Evolutionary conservation across 2,797 vertebrate species (phyloP).

Genomic region (Sciurus carolinensis): DNA sequence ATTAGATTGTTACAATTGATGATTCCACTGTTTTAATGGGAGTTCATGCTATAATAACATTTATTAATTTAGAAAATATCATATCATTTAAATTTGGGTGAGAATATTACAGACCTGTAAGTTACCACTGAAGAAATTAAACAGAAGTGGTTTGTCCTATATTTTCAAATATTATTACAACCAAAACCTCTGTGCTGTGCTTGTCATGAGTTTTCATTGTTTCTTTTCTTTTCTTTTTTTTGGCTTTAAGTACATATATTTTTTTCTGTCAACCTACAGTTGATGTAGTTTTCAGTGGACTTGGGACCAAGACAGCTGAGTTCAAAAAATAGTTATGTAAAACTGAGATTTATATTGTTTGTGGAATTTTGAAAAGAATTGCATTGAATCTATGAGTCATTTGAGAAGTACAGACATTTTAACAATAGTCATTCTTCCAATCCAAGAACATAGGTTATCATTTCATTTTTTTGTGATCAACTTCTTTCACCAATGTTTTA

Average conservation of each 20-base stretch:
- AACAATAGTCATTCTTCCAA: neutral
- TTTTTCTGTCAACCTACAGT: constrained; percentile 24
- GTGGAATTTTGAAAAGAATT: neutral
- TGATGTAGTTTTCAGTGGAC: constrained; percentile 55
- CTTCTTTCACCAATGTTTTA: neutral
- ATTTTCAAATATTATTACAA: constrained; percentile 79
- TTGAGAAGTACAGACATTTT: neutral
- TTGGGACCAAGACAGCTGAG: constrained; percentile 31
- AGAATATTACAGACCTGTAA: constrained; percentile 71
- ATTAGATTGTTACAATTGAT: constrained; percentile 67
- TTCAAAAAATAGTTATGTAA: constrained; percentile 26
- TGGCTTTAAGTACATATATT: constrained; percentile 32
- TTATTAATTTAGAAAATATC: constrained; percentile 83
- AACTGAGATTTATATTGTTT: neutral
- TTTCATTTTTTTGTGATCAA: neutral
- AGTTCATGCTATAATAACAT: constrained; percentile 77
- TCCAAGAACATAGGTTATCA: neutral
- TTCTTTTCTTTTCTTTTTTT: neutral
- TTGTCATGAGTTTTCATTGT: constrained; percentile 51
- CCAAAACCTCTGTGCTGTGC: constrained; percentile 49
- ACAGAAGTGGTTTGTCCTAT: constrained; percentile 70
- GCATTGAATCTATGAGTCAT: neutral
- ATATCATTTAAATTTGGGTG: constrained; percentile 76
- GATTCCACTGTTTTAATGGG: constrained; percentile 71
- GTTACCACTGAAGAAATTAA: constrained; percentile 82